These are phyloP conservation scores for Halichondria panicea DNA, from an alignment of 37 sponge, comb jelly and placozoan species.

Conservation along the genomic window DNA sequence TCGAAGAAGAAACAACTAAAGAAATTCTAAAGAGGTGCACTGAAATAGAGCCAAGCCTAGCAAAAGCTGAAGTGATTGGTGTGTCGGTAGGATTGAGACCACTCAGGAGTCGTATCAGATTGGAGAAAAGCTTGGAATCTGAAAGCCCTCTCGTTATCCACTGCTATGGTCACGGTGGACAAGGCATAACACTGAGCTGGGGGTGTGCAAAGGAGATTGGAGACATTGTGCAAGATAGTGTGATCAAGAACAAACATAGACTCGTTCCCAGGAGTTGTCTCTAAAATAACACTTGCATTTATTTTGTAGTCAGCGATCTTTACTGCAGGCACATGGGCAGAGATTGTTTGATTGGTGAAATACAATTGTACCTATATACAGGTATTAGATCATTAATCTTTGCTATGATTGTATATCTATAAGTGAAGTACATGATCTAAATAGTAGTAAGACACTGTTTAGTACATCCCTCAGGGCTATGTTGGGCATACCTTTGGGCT, in stretches of 20 bases:
- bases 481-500: no score
- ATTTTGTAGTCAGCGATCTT: no score
- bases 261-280: no score
- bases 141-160: constrained; percentile 49
- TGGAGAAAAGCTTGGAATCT: constrained; percentile 37
- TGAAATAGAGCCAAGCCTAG: constrained; percentile 44
- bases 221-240: constrained; percentile 11
- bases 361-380: no score
- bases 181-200: constrained; percentile 61
- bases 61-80: constrained; percentile 40
- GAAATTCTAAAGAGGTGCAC: constrained; percentile 26
- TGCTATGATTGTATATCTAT: no score
- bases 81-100: constrained; percentile 70
- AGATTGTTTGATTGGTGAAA: no score
- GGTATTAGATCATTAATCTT: no score
- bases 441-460: no score
- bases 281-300: no score
- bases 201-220: constrained; percentile 78
- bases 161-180: constrained; percentile 85
- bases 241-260: background rate
- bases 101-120: constrained; percentile 41
- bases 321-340: no score
- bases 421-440: no score
- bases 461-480: no score
- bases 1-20: constrained; percentile 5